Evolutionary conservation across 2,113 vertebrate species (phyloP), one percentile per base, ranked within the genome.

Genomic region (Chascanopsetta lugubris): DNA sequence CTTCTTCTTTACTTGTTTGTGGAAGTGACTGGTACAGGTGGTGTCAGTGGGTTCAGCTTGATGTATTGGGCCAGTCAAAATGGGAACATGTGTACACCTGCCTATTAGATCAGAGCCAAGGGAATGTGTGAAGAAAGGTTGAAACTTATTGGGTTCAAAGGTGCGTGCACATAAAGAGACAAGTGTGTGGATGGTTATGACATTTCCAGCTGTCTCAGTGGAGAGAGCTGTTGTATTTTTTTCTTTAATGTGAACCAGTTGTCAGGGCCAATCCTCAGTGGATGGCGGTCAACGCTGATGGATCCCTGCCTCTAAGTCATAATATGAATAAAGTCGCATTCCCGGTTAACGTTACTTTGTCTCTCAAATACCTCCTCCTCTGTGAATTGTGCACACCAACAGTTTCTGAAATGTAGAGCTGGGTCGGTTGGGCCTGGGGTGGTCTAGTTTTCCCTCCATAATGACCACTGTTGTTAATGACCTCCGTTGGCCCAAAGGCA

Each of bases 401-500:
- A 48, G n/a, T 56, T 66, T 67, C 22, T 72, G 6, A 54, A 55
- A 43, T 51, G 21, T 71, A 58, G 61, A 48, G 22, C 40, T 17
- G 57, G 56, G 64, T 51, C 64, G 62, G 65, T 69, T 38, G 63
- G 55, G 79, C 84, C 75, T 53, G 64, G 46, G 68, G 66, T 74
- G 75, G 83, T 83, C 54, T 62, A 61, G 51, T 47, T 73, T 63
- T 43, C 29, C 75, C 69, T 48, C 60, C 24, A 61, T 89, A 88
- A 89, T 89, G 84, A 87, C 85, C 82, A 54, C 13, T 64, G 77
- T 87, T 53, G 80, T 71, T 90, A 90, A 91, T 85, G 85, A 88
- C 89, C 87, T 75, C 72, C 71, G 53, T 59, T 76, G 69, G 76
- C 87, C 81, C 27, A 64, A 73, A 79, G 81, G 74, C 79, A 72